A percentile compares a stretch with the other conserved stretches of the same genome.
Conservation (phyloP, 1,140 invertebrate species). For the Neotoxoptera formosana region DNA sequence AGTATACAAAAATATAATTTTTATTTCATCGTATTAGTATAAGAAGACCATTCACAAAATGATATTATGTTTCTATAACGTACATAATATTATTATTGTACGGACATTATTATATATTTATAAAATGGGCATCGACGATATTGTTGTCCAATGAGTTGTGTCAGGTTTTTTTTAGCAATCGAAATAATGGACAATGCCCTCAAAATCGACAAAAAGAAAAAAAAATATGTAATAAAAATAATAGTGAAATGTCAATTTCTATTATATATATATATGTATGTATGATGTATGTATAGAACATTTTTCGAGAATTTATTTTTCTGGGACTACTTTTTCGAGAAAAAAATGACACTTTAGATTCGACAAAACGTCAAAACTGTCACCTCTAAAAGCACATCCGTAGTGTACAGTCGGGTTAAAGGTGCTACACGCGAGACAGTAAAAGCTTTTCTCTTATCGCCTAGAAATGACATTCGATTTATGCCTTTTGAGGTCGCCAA, state of each 20-base stretch:
- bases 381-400: constrained; percentile 33
- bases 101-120: neutral
- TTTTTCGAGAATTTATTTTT: neutral
- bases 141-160: neutral
- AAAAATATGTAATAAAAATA: constrained; percentile 27
- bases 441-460: constrained; percentile 43
- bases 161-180: constrained; percentile 11
- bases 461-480: neutral
- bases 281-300: no score
- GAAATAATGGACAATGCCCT: neutral
- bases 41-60: neutral
- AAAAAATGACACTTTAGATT: constrained; percentile 13
- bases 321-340: neutral
- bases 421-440: neutral
- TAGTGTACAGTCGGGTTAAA: neutral
- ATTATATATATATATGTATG: neutral
- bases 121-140: neutral
- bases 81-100: neutral
- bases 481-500: neutral
- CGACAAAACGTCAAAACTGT: constrained; percentile 33
- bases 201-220: neutral
- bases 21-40: neutral
- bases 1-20: neutral
- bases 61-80: neutral
- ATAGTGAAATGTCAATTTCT: neutral